Evolutionary conservation across 2,113 vertebrate species (phyloP).

Genomic region (Notechis scutatus): DNA sequence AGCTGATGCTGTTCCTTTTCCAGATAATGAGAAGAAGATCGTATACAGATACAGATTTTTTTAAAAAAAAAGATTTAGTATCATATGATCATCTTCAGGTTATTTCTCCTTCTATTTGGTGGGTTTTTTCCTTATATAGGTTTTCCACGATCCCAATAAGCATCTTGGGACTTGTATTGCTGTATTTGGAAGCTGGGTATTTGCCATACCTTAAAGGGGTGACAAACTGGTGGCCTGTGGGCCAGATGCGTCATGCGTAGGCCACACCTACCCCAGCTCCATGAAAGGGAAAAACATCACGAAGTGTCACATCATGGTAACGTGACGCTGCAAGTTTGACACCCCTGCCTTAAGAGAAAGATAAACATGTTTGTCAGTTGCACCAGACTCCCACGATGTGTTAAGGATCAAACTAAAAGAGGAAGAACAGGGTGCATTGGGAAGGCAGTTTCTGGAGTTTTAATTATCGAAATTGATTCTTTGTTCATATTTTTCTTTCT

Average conservation of each 20-base stretch:
- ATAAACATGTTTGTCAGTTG: not conserved
- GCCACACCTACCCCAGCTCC: too few relatives aligned
- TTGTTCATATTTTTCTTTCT: not conserved
- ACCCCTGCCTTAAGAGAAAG: not conserved
- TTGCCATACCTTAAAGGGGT: not conserved
- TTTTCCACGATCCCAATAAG: not conserved
- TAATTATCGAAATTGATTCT: not conserved
- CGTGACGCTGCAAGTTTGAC: too few relatives aligned
- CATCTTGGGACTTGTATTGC: not conserved
- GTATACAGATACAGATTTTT: not conserved
- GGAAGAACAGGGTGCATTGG: not conserved
- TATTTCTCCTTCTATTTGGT: not conserved
- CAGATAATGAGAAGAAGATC: not conserved
- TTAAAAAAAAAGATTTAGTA: not conserved
- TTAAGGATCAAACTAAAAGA: not conserved
- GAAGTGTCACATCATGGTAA: too few relatives aligned
- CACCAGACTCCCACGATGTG: not conserved
- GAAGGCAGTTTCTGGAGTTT: not conserved
- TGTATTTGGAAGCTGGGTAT: not conserved
- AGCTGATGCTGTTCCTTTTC: not conserved
- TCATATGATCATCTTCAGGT: not conserved
- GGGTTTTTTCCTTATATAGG: not conserved
- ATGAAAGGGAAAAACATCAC: too few relatives aligned
- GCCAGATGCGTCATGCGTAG: too few relatives aligned
- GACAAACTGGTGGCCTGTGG: too few relatives aligned